Evolutionary conservation across 2,888 invertebrate species (phyloP).

Genomic region (Rhimphoctona megacephalus): DNA sequence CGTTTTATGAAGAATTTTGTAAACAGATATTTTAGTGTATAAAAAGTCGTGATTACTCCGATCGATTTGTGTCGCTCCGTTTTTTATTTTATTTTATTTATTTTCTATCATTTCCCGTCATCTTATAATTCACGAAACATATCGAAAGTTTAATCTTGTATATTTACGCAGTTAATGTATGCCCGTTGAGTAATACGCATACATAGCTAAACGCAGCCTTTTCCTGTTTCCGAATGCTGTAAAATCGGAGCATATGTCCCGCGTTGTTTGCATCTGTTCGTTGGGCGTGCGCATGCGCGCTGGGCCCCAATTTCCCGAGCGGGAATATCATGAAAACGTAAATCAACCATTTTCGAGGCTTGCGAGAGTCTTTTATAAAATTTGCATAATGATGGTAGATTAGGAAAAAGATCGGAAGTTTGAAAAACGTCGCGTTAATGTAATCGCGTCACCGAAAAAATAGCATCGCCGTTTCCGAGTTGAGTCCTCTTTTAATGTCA

Average conservation of each 20-base stretch:
- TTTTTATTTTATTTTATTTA: neutral
- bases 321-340: constrained; percentile 37
- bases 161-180: constrained; percentile 4
- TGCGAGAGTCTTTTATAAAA: neutral
- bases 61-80: neutral
- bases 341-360: constrained; percentile 24
- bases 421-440: constrained; percentile 1
- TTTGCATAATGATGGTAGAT: constrained; percentile 62
- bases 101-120: constrained; percentile 16
- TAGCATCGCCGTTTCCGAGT: constrained; percentile 43
- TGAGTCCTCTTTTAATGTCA: constrained; percentile 6
- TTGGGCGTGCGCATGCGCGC: constrained; percentile 24
- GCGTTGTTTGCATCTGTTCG: constrained; percentile 47
- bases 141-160: neutral
- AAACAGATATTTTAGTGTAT: neutral
- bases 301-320: neutral
- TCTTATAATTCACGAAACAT: constrained; percentile 2
- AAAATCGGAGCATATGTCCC: constrained; percentile 56
- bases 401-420: constrained; percentile 15
- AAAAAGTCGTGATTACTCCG: neutral
- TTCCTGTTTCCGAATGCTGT: constrained; percentile 43
- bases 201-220: neutral
- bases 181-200: neutral
- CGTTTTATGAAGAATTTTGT: neutral
- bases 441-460: neutral